These are phyloP conservation scores for Channallabes apus DNA, from an alignment of 2,797 vertebrate genomes.

Conservation along the genomic window DNA sequence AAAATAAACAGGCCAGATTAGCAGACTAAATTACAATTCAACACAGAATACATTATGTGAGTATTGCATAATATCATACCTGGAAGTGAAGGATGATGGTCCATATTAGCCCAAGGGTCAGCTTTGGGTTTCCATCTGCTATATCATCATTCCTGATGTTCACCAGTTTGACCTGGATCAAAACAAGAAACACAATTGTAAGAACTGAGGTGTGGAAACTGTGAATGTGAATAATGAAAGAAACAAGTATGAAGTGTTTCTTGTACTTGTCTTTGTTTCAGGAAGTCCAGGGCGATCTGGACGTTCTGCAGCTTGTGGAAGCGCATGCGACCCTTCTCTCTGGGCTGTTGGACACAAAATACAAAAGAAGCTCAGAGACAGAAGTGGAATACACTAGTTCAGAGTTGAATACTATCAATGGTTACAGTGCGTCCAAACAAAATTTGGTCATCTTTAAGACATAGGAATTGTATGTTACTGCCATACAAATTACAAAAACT, in stretches of 20 bases:
- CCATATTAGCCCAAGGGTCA: slow-evolving; percentile 96
- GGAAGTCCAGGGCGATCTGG: slow-evolving; percentile 95
- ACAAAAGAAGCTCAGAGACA: slow-evolving; percentile 34
- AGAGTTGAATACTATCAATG: slow-evolving; percentile 9
- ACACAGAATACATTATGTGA: background rate
- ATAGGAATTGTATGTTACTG: background rate
- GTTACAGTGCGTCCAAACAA: background rate
- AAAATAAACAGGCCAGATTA: background rate
- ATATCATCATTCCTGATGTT: slow-evolving; percentile 98
- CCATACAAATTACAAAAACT: background rate
- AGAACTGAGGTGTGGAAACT: background rate
- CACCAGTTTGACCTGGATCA: slow-evolving; percentile 88
- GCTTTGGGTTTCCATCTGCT: slow-evolving; percentile 93
- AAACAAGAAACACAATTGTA: background rate
- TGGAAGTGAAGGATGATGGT: slow-evolving; percentile 99
- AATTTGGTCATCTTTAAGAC: background rate
- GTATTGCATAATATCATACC: slow-evolving; percentile 66
- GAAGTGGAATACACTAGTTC: background rate
- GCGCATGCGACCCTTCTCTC: slow-evolving; percentile 92
- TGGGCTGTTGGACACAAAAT: slow-evolving; percentile 66
- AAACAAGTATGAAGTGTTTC: background rate
- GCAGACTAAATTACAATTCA: background rate
- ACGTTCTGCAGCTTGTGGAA: slow-evolving; percentile 98
- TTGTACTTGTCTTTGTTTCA: slow-evolving; percentile 91
- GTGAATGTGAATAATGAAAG: background rate